Base-by-base conservation (phyloP, 1,140 invertebrate species). In the Eumeta japonica region DNA sequence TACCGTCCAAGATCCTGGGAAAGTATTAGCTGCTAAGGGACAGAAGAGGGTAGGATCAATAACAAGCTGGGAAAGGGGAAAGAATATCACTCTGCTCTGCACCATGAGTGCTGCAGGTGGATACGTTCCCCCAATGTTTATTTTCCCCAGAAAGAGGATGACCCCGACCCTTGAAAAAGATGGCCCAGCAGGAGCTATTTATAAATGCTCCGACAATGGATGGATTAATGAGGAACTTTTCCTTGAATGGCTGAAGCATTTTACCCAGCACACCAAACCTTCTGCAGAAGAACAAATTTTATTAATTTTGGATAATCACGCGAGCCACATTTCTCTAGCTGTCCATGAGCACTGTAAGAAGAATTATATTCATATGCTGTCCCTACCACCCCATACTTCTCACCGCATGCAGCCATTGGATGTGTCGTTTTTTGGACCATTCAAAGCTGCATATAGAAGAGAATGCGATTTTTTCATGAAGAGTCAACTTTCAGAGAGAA, bases 371-470 rank as follows among this genome's bases (percentile, higher is more conserved):
- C 43, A 45, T 37, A 52, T 70, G 39, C 44, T 79, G 3, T 66
- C 72, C 33, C 53, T 79, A 30, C 72, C 75, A 39, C 72, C 76
- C 20, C 75, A 78, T 41, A 62, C 51, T 16, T 57, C 50, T 20
- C 61, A 77, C 50, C 67, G 63, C 46, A 50, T 79, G 35, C 76
- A 79, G 40, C 76, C 77, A 9, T 45, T 80, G 2, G 75, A 79
- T 49, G 50, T 66, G 10, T 37, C 49, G 35, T 59, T 77, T 29
- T 78, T 55, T 60, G 52, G 55, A 0, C 58, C 72, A 35, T 60
- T n/a, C n/a, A n/a, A n/a, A n/a, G n/a, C n/a, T n/a, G n/a, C n/a
- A n/a, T n/a, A n/a, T n/a, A n/a, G n/a, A n/a, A n/a, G n/a, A n/a
- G n/a, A n/a, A n/a, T n/a, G n/a, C n/a, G n/a, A n/a, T n/a, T n/a